A percentile compares a stretch with the other conserved stretches of the same genome.
Conservation (phyloP, 2,113 vertebrate genomes). For the Carlito syrichta region DNA sequence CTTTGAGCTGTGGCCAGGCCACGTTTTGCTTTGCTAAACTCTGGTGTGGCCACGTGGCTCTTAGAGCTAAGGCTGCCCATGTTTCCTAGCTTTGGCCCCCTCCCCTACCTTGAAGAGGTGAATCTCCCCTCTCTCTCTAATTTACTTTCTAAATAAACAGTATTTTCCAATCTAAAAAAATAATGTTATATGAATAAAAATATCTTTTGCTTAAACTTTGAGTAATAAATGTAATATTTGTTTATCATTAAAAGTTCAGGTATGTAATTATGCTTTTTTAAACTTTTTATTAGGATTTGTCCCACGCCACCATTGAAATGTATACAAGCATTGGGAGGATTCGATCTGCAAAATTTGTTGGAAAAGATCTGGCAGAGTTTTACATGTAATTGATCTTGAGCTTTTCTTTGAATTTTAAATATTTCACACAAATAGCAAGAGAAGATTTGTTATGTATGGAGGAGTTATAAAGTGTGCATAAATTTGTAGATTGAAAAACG, state of each 20-base stretch:
- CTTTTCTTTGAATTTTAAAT: neutral
- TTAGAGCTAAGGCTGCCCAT: too few species aligned
- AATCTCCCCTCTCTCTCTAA: too few species aligned
- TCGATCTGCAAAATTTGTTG: constrained; percentile 93
- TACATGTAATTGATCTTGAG: constrained; percentile 89
- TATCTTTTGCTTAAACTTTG: neutral
- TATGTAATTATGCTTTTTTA: neutral
- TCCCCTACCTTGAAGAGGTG: too few species aligned
- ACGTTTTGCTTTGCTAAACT: too few species aligned
- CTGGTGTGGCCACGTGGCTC: too few species aligned
- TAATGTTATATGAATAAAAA: neutral
- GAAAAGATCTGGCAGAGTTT: constrained; percentile 97
- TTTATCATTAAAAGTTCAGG: neutral
- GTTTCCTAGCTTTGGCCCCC: too few species aligned
- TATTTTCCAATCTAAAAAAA: too few species aligned
- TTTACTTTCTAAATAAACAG: too few species aligned
- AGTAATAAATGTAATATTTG: neutral
- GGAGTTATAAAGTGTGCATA: neutral
- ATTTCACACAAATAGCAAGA: neutral
- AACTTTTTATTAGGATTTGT: constrained; percentile 89
- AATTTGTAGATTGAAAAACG: neutral
- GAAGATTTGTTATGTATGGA: neutral
- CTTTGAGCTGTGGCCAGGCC: too few species aligned
- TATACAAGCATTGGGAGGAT: constrained; percentile 91
- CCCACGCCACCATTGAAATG: constrained; percentile 96